Conservation (phyloP, 2,113 vertebrate species). For the Notothenia coriiceps region DNA sequence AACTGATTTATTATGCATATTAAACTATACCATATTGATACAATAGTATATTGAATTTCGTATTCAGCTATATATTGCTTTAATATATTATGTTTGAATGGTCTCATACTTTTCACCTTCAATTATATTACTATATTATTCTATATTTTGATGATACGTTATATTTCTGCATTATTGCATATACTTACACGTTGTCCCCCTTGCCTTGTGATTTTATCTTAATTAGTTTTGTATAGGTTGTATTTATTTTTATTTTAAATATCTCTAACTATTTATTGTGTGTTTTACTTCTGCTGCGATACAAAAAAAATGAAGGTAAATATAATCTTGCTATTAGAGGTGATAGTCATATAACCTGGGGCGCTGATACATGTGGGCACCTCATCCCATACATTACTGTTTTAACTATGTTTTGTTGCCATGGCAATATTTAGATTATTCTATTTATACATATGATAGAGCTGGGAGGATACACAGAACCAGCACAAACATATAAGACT, state of each 20-base stretch:
- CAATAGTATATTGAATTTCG: background rate
- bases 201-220: background rate
- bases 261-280: background rate
- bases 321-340: background rate
- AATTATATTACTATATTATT: too few species aligned
- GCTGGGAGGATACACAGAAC: conserved; percentile 3
- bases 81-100: background rate
- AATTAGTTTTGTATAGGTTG: background rate
- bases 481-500: background rate
- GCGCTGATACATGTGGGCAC: background rate
- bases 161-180: background rate
- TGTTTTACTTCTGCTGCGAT: background rate
- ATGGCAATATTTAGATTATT: conserved; percentile 19
- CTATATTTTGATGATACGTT: background rate
- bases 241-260: background rate
- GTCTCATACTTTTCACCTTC: too few species aligned
- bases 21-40: background rate
- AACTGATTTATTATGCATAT: background rate
- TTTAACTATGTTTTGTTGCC: conserved; percentile 7
- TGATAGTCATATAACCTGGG: background rate
- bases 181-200: background rate
- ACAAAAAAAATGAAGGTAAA: background rate
- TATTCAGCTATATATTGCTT: background rate
- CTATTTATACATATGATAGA: background rate
- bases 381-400: background rate